Evolutionary conservation across 92 coral and sea anemone genomes (phyloP).

Genomic region (Parazoanthus darwini): DNA sequence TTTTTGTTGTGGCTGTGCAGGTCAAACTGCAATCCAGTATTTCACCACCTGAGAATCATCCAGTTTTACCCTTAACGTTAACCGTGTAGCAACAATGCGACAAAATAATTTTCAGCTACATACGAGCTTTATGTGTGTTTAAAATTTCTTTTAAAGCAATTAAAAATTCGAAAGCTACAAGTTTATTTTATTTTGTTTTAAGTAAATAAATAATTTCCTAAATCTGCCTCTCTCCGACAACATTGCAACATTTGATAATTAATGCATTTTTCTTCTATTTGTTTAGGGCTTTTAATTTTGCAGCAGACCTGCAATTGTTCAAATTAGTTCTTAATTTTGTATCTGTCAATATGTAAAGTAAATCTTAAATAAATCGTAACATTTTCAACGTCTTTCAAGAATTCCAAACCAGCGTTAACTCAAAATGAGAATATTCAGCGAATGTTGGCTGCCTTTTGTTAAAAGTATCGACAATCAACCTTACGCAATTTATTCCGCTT

Average conservation of each 20-base stretch:
- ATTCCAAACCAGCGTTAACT: background rate
- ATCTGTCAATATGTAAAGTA: too few relatives aligned
- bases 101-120: background rate
- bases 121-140: background rate
- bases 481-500: background rate
- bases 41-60: background rate
- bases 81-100: background rate
- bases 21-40: background rate
- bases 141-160: background rate
- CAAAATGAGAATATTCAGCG: background rate
- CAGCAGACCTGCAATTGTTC: background rate
- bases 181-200: slow-evolving; percentile 16
- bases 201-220: slow-evolving; percentile 14
- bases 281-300: background rate
- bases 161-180: background rate
- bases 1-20: background rate
- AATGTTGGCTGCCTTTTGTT: background rate
- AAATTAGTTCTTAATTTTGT: background rate
- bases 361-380: too few relatives aligned
- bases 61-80: background rate
- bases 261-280: background rate
- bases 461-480: background rate
- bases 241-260: background rate
- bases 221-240: background rate
- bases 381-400: background rate